Conservation (phyloP, 2,113 vertebrate genomes). For the Syngnathoides biaculeatus region DNA sequence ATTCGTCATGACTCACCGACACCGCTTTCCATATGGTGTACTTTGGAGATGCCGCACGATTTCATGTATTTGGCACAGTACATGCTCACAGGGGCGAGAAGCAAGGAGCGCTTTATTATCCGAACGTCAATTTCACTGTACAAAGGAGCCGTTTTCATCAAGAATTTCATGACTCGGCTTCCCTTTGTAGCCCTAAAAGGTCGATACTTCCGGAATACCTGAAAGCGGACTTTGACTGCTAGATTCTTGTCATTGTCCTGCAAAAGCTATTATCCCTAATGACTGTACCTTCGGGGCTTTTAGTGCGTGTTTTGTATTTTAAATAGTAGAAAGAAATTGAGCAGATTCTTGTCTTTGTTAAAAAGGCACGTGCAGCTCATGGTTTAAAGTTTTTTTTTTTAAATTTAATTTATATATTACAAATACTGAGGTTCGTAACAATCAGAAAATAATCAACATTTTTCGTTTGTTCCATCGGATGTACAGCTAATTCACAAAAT, state of each 20-base stretch:
- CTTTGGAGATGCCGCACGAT: not conserved
- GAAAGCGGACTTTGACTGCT: not conserved
- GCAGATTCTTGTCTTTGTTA: not conserved
- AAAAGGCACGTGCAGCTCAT: constrained; percentile 54
- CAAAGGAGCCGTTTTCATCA: not conserved
- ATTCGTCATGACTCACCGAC: constrained; percentile 40
- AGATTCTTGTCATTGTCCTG: not conserved
- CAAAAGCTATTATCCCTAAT: not conserved
- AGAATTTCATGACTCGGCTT: not conserved
- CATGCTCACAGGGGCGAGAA: not conserved
- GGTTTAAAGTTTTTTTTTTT: constrained; percentile 60
- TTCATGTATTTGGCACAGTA: not conserved
- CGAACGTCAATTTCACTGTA: not conserved
- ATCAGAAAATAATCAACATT: constrained; percentile 83
- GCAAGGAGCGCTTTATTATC: not conserved
- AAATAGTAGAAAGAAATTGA: not conserved
- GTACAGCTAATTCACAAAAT: constrained; percentile 79
- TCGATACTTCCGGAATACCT: too few species aligned
- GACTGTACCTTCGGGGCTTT: not conserved
- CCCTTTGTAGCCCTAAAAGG: not conserved
- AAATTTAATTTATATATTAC: constrained; percentile 84
- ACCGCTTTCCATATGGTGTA: constrained; percentile 10
- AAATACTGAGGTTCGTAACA: constrained; percentile 91
- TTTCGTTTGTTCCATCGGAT: constrained; percentile 78
- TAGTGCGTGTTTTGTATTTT: not conserved